Percentiles rank a stretch among this genome's conserved stretches.
phyloP scores from a whole-genome alignment of 1,140 invertebrate genomes.

The Alviniconcha marisindica region DNA sequence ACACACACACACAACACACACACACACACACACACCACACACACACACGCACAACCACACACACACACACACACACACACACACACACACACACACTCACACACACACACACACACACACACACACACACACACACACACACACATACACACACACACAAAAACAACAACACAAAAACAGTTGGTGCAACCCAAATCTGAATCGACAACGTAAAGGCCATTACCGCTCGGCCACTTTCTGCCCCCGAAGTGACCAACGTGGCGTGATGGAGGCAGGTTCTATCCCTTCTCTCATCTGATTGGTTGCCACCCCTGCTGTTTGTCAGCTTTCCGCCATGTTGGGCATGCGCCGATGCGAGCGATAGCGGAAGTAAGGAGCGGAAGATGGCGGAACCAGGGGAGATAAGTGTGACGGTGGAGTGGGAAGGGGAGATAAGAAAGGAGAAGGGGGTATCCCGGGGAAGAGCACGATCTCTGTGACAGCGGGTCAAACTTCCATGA shows the following conservation, averaged over 20 bases:
- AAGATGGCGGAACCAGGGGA: constrained; percentile 20
- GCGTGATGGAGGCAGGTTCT: background rate
- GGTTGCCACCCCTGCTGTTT: constrained; percentile 7
- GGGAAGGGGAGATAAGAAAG: constrained; percentile 20
- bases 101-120: background rate
- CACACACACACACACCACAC: too few relatives aligned
- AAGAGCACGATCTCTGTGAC: too few relatives aligned
- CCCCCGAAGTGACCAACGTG: background rate
- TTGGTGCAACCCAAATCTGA: too few relatives aligned
- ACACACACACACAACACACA: too few relatives aligned
- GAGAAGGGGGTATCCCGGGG: background rate
- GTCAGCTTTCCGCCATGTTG: constrained; percentile 33
- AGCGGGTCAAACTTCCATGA: too few relatives aligned
- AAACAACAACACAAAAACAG: too few relatives aligned
- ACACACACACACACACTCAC: too few relatives aligned
- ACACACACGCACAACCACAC: too few relatives aligned
- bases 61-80: too few relatives aligned
- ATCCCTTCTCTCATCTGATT: background rate
- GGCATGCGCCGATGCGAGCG: constrained; percentile 16
- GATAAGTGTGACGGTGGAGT: background rate
- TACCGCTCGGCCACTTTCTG: background rate
- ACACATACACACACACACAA: too few relatives aligned
- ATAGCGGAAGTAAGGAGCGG: constrained; percentile 10
- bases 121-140: background rate
- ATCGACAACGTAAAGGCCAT: too few relatives aligned